A percentile compares a stretch with the other conserved stretches of the same genome.
Evolutionary conservation across 2,113 vertebrate species (phyloP).

Genomic region (Notiomystis cincta): DNA sequence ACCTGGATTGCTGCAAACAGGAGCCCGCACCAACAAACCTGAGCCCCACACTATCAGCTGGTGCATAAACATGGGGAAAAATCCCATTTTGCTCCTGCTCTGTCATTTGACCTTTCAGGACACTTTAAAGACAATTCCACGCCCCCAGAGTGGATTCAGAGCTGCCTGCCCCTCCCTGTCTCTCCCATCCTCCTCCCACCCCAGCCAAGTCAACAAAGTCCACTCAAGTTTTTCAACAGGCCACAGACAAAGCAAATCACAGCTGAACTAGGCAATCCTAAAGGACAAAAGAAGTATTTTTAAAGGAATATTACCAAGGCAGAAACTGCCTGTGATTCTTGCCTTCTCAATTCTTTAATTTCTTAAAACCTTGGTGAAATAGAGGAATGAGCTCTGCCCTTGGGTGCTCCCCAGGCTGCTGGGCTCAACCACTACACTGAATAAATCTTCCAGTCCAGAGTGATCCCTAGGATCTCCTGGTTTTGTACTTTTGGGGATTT

Average conservation of each 20-base stretch:
- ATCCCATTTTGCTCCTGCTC: not conserved
- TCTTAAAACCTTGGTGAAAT: not conserved
- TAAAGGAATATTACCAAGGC: not conserved
- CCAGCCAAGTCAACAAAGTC: not conserved
- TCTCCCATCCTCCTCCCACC: not conserved
- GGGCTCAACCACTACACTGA: not conserved
- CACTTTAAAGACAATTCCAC: not conserved
- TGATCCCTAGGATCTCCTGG: not conserved
- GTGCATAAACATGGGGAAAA: not conserved
- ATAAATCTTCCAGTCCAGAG: not conserved
- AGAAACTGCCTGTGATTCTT: not conserved
- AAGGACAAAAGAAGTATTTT: rapidly evolving
- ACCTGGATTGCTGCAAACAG: not conserved
- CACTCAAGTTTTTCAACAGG: not conserved
- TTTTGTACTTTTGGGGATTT: not conserved
- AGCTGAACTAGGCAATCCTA: not conserved
- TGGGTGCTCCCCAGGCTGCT: not conserved
- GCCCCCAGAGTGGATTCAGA: not conserved
- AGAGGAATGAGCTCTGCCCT: not conserved
- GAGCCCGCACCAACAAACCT: not conserved
- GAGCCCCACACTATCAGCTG: not conserved
- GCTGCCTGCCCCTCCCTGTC: not conserved
- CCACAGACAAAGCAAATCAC: not conserved
- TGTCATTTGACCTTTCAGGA: not conserved
- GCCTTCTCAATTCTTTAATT: not conserved